Base-by-base conservation (phyloP, 2,888 invertebrate species). In the Dicycla oo region DNA sequence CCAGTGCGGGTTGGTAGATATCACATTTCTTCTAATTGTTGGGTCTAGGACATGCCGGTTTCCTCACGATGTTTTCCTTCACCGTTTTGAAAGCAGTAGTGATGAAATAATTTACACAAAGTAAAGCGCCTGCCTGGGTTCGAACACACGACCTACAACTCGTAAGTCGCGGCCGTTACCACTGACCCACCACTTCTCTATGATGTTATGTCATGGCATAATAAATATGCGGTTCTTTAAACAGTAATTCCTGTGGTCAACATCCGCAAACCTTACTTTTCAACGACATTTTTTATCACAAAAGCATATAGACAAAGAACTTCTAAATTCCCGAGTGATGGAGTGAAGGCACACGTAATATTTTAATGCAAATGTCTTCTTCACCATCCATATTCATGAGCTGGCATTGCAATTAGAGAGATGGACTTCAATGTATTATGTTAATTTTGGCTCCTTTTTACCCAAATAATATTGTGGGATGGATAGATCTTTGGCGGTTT, bases 391-490 rank as follows among this genome's bases (percentile, higher is more conserved):
- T 88, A 88, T 88, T 85, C 84, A 88, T 85, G 63, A 82, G 74
- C 61, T 70, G 75, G 75, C 75, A 78, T 79, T 87, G 85, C 86
- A 88, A 88, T 88, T 88, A 88, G 82, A 79, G 78, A 85, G 86
- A 88, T 86, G 86, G 87, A 86, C 85, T 86, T 86, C 78, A 73
- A 71, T 85, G 82, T 84, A 77, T 84, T 83, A 84, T 84, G 86
- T 78, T 80, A 84, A 88, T 86, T 65, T 64, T 15, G 40, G 73
- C 68, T 72, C 81, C 81, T 85, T 87, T 88, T 86, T 81, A 73
- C 76, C 78, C 69, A 56, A 86, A 81, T 79, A 78, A 77, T 83
- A 74, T 72, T 54, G 65, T 71, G 56, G 60, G 49, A 61, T 26
- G 49, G 66, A 40, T n/a, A 23, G 66, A 65, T 80, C 70, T 75